Percentiles rank a stretch among this genome's conserved stretches.
Evolutionary conservation across 2,797 vertebrate species (phyloP).

Genomic region (Acanthurus leucopareius): DNA sequence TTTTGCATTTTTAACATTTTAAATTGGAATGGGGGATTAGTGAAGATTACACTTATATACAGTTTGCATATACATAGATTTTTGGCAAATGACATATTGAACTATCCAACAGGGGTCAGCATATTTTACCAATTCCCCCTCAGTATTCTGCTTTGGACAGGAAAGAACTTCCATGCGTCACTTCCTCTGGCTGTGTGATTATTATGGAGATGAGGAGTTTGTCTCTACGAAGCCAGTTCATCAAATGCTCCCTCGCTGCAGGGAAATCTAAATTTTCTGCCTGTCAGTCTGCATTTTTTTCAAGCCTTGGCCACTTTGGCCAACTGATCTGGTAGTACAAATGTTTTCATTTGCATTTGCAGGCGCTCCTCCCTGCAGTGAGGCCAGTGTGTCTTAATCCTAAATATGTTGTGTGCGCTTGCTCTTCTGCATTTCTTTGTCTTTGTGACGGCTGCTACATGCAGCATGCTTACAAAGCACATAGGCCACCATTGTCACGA

Average conservation of each 20-base stretch:
- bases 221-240: slow-evolving; percentile 51
- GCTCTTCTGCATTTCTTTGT: slow-evolving; percentile 76
- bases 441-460: slow-evolving; percentile 68
- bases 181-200: slow-evolving; percentile 35
- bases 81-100: slow-evolving; percentile 7
- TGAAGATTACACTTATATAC: not conserved
- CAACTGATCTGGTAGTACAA: slow-evolving; percentile 67
- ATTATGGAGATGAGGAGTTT: slow-evolving; percentile 39
- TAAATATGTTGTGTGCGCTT: slow-evolving; percentile 60
- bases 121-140: slow-evolving; percentile 37
- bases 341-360: slow-evolving; percentile 78
- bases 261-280: slow-evolving; percentile 75
- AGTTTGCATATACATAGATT: not conserved
- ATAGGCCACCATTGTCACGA: slow-evolving; percentile 67
- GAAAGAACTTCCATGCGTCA: slow-evolving; percentile 50
- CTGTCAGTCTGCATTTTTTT: slow-evolving; percentile 76
- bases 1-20: slow-evolving; percentile 9
- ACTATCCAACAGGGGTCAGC: slow-evolving; percentile 53
- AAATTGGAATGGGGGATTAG: not conserved
- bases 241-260: slow-evolving; percentile 52
- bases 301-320: slow-evolving; percentile 65
- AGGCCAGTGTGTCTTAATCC: slow-evolving; percentile 74
- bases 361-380: slow-evolving; percentile 63
- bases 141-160: slow-evolving; percentile 28
- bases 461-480: slow-evolving; percentile 69